A percentile compares a stretch with the other conserved stretches of the same genome.
phyloP scores from a whole-genome alignment of 2,113 vertebrate species.

The Sinosuthora webbiana region DNA sequence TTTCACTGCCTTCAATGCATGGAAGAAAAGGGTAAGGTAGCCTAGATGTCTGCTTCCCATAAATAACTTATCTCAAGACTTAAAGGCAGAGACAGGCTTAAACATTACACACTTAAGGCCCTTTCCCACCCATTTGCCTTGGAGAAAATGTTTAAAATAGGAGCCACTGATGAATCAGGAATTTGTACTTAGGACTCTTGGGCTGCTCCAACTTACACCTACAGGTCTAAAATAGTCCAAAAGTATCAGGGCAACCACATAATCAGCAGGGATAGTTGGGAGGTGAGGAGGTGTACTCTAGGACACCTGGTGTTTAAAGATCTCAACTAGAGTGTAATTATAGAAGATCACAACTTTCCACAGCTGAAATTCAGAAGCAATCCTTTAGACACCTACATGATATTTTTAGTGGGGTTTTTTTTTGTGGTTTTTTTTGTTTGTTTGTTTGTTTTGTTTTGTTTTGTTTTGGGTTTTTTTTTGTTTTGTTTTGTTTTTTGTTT shows the following conservation, averaged over 20 bases:
- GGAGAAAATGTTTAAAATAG: slow-evolving; percentile 10
- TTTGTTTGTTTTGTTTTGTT: too few relatives aligned
- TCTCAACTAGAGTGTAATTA: not conserved
- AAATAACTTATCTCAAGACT: slow-evolving; percentile 56
- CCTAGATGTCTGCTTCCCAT: slow-evolving; percentile 40
- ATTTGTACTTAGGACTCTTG: not conserved
- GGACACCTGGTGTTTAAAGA: not conserved
- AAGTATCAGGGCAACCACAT: not conserved
- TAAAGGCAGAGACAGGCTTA: slow-evolving; percentile 19
- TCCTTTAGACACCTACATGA: not conserved
- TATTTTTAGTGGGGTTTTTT: not conserved
- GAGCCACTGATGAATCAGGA: not conserved
- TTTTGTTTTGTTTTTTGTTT: too few relatives aligned
- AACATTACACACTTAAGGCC: slow-evolving; percentile 7
- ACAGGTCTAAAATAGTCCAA: not conserved
- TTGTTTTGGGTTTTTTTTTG: too few relatives aligned
- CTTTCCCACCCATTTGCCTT: not conserved
- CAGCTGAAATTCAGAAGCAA: not conserved
- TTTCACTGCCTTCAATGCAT: slow-evolving; percentile 32
- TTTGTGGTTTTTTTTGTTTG: too few relatives aligned
- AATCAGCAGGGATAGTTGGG: not conserved
- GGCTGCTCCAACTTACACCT: not conserved
- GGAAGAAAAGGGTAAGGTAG: slow-evolving; percentile 52
- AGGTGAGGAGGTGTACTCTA: not conserved
- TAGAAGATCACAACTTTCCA: not conserved